Percentiles rank a stretch among this genome's conserved stretches.
Conservation (phyloP, 2,888 invertebrate genomes). For the Dasypolia templi region DNA sequence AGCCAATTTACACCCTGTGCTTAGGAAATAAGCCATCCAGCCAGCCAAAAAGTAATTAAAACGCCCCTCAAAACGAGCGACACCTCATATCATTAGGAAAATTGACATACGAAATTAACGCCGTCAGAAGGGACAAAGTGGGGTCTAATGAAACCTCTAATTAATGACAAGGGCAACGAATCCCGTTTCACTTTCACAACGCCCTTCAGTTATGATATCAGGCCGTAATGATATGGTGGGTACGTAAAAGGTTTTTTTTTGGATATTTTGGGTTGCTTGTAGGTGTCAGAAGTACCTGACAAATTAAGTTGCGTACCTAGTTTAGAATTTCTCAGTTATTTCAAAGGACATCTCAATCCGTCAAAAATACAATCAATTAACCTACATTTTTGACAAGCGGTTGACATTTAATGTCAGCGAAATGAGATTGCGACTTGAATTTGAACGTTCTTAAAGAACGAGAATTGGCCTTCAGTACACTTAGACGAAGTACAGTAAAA, state of each 20-base stretch:
- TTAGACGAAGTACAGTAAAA: background rate
- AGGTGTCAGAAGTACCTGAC: background rate
- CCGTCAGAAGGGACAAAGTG: slow-evolving; percentile 56
- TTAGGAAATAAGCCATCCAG: slow-evolving; percentile 17
- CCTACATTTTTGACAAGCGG: too few relatives aligned
- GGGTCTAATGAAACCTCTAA: slow-evolving; percentile 57
- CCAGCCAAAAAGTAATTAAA: slow-evolving; percentile 38
- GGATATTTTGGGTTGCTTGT: background rate
- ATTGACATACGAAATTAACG: slow-evolving; percentile 55
- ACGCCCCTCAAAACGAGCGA: slow-evolving; percentile 36
- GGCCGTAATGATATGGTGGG: slow-evolving; percentile 29
- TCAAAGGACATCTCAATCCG: background rate
- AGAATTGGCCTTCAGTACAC: too few relatives aligned
- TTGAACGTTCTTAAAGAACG: too few relatives aligned
- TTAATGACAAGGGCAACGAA: slow-evolving; percentile 59
- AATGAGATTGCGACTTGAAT: too few relatives aligned
- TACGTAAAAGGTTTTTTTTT: slow-evolving; percentile 30
- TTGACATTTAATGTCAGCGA: too few relatives aligned
- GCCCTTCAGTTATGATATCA: slow-evolving; percentile 54
- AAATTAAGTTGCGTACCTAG: background rate
- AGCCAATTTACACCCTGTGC: background rate
- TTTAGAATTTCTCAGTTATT: background rate
- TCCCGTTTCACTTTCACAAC: slow-evolving; percentile 57
- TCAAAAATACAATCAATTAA: too few relatives aligned
- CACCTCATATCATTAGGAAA: slow-evolving; percentile 60